Evolutionary conservation across 2,113 vertebrate species (phyloP).

Genomic region (Dipodomys spectabilis): DNA sequence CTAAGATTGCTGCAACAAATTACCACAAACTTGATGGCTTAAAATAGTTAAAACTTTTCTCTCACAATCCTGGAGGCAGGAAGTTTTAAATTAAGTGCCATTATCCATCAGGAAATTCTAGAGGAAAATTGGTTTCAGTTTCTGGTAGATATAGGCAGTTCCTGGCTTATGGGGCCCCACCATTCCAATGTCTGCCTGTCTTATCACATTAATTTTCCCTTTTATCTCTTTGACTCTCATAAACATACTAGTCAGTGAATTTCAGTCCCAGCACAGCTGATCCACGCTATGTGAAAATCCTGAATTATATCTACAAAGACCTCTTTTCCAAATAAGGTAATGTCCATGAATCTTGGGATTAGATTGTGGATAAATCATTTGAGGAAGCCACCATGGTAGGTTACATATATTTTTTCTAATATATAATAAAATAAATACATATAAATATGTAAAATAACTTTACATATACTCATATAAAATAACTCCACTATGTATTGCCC

Average conservation of each 20-base stretch:
- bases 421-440: not conserved
- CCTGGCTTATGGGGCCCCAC: not conserved
- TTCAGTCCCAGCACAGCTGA: not conserved
- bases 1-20: not conserved
- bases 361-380: not conserved
- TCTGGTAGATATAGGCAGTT: not conserved
- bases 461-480: conserved; percentile 24
- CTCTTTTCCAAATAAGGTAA: not conserved
- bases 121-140: not conserved
- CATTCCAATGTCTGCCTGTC: not conserved
- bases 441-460: too few relatives aligned
- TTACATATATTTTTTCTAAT: conserved; percentile 25
- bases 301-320: not conserved
- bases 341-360: not conserved
- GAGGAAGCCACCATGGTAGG: not conserved
- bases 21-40: not conserved
- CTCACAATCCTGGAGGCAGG: not conserved
- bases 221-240: not conserved
- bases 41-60: not conserved
- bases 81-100: not conserved
- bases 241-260: conserved; percentile 7
- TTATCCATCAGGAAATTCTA: not conserved
- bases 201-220: not conserved
- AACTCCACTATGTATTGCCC: not conserved
- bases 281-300: not conserved